Evolutionary conservation across 2,113 vertebrate species (phyloP).

Genomic region (Synchiropus splendidus): DNA sequence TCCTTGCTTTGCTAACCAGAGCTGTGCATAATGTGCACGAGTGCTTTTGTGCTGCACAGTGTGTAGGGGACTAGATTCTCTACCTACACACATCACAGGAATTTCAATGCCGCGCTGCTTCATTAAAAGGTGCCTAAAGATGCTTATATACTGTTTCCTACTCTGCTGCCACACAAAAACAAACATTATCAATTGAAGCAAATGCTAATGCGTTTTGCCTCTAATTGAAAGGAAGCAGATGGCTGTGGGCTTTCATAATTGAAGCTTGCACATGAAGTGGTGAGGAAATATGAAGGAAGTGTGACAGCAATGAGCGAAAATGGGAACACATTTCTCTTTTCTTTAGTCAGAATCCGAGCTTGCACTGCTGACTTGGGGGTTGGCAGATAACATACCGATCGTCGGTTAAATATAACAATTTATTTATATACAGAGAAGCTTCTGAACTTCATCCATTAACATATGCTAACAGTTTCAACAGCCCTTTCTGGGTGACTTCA

Average conservation of each 20-base stretch:
- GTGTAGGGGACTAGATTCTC: too few species aligned
- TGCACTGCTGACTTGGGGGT: too few species aligned
- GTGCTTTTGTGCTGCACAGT: not conserved
- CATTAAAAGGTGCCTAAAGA: constrained; percentile 3
- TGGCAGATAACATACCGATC: too few species aligned
- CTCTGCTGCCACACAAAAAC: not conserved
- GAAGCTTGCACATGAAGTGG: constrained; percentile 34
- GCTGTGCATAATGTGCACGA: not conserved
- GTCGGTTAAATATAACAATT: too few species aligned
- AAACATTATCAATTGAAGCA: constrained; percentile 15
- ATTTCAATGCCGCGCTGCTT: not conserved
- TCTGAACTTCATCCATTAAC: too few species aligned
- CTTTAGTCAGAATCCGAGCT: constrained; percentile 30
- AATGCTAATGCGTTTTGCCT: constrained; percentile 17
- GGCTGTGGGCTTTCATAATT: constrained; percentile 24
- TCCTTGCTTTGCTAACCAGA: too few species aligned
- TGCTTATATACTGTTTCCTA: constrained; percentile 6
- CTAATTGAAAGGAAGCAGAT: constrained; percentile 43
- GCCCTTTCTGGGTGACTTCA: too few species aligned
- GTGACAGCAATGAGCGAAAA: constrained; percentile 19
- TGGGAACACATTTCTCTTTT: constrained; percentile 37
- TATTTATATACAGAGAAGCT: too few species aligned
- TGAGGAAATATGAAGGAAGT: constrained; percentile 20
- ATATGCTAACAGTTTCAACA: too few species aligned
- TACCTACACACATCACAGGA: constrained; percentile 1